phyloP scores from a whole-genome alignment of 2,888 invertebrate species.

The Trachelus tabidus region DNA sequence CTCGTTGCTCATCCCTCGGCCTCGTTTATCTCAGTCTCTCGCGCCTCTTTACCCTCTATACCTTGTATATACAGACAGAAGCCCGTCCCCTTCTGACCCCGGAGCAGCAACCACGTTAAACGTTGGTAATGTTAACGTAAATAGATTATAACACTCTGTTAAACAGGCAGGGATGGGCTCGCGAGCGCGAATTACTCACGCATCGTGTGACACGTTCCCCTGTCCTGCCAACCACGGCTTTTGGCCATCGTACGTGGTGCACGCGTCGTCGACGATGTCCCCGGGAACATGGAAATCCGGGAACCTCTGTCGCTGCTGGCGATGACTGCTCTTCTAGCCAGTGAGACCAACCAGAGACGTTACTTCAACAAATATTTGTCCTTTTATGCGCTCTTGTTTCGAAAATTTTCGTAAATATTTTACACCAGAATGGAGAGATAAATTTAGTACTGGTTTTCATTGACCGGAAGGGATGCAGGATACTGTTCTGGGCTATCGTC shows the following conservation, averaged over 20 bases:
- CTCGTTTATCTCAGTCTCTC: background rate
- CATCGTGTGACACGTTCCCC: constrained; percentile 66
- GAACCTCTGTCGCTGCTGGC: constrained; percentile 9
- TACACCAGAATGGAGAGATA: background rate
- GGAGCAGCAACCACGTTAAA: constrained; percentile 63
- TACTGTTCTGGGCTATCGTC: background rate
- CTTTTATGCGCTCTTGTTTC: background rate
- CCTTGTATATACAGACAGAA: constrained; percentile 22
- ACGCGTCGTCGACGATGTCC: constrained; percentile 49
- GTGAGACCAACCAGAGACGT: background rate
- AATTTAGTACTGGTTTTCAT: background rate
- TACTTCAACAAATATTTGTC: background rate
- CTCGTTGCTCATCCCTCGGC: constrained; percentile 28
- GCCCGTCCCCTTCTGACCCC: constrained; percentile 26
- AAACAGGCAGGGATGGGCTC: constrained; percentile 59
- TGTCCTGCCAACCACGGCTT: constrained; percentile 62
- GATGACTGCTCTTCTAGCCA: background rate
- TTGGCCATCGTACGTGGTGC: constrained; percentile 58
- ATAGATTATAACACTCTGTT: constrained; percentile 67
- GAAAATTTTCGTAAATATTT: background rate
- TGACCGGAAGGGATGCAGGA: background rate
- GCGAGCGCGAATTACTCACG: constrained; percentile 65
- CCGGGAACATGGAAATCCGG: constrained; percentile 18
- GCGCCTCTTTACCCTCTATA: background rate
- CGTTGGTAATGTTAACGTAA: constrained; percentile 67